These are phyloP conservation scores for Plagiodera versicolora DNA, from an alignment of 2,888 invertebrate species.

Conservation along the genomic window DNA sequence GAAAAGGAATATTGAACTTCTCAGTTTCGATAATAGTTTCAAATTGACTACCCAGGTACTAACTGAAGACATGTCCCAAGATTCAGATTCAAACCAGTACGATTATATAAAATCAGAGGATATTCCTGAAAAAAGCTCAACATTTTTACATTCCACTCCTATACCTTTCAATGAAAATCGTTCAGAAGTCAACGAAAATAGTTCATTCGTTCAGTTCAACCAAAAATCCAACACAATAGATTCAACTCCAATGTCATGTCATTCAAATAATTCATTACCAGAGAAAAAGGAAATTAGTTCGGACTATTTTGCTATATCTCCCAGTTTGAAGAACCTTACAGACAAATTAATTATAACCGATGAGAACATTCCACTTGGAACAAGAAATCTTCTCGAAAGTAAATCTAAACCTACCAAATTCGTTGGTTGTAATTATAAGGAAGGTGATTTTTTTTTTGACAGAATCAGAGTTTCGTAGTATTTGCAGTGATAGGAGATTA, in stretches of 20 bases:
- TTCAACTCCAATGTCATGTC: background rate
- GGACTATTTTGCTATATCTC: constrained; percentile 2
- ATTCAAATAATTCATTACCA: background rate
- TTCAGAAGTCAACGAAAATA: background rate
- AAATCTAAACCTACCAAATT: background rate
- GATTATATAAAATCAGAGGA: background rate
- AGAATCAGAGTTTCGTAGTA: background rate
- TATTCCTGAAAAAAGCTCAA: background rate
- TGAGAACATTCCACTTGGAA: background rate
- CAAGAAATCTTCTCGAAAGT: background rate
- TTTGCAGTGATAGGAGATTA: background rate
- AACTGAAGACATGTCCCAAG: background rate
- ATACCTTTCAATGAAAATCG: background rate
- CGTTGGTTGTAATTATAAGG: background rate
- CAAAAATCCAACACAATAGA: background rate
- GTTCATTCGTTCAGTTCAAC: background rate
- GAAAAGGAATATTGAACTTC: background rate
- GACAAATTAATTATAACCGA: background rate
- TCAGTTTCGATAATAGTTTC: background rate
- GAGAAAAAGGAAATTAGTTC: background rate
- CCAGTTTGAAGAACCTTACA: background rate
- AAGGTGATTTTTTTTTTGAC: background rate
- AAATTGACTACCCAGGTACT: background rate
- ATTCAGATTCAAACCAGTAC: background rate
- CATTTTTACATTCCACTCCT: constrained; percentile 4